Conservation (phyloP, 2,113 vertebrate species). For the Hypomesus transpacificus region DNA sequence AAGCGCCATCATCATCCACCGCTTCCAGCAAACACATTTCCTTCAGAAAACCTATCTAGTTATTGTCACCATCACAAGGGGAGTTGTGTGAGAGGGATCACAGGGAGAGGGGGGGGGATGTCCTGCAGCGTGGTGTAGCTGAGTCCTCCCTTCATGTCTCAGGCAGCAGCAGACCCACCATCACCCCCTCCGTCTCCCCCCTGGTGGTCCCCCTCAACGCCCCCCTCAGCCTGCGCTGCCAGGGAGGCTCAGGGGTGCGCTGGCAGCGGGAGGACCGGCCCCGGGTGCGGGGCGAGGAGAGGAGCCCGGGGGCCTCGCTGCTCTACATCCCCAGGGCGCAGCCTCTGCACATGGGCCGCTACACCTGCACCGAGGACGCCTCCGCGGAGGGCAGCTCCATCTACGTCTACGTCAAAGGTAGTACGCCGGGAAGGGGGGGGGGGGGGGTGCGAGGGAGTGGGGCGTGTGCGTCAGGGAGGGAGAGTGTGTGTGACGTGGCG, state of each 20-base stretch:
- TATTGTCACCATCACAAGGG: no score
- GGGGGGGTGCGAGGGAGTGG: neutral
- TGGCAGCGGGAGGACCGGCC: conserved; percentile 65
- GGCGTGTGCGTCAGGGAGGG: neutral
- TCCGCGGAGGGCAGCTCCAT: conserved; percentile 70
- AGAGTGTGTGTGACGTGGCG: neutral
- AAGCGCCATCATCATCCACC: no score
- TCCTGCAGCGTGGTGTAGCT: neutral
- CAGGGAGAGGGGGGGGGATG: neutral
- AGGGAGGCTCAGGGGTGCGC: conserved; percentile 52
- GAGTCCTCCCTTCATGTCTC: neutral
- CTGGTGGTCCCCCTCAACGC: conserved; percentile 54
- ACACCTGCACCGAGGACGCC: conserved; percentile 76
- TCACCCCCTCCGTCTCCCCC: conserved; percentile 51
- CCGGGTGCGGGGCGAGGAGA: conserved; percentile 40
- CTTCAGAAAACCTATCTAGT: no score
- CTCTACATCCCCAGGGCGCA: conserved; percentile 48
- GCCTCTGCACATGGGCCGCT: conserved; percentile 72
- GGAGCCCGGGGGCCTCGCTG: conserved; percentile 29
- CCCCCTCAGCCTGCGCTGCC: conserved; percentile 63
- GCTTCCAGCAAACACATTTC: no score
- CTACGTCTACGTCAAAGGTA: conserved; percentile 92
- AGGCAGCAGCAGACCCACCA: conserved; percentile 66
- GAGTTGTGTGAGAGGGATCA: neutral
- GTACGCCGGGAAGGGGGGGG: conserved; percentile 52